Base-by-base conservation (phyloP, 2,797 vertebrate genomes). In the Myoxocephalus aenaeus region DNA sequence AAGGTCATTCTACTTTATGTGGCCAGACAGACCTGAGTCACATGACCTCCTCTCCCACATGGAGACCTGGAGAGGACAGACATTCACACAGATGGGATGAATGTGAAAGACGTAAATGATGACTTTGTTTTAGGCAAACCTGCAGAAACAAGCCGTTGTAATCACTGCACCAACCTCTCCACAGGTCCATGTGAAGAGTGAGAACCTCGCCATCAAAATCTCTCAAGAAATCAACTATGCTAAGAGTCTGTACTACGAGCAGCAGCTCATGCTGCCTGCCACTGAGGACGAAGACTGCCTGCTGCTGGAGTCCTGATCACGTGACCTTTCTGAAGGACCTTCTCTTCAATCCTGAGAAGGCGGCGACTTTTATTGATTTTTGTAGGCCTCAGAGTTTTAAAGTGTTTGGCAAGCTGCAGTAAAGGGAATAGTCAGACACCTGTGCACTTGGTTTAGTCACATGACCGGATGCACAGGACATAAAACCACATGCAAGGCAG, bases 151-250 rank as follows among this genome's bases (percentile, higher is more conserved):
- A 53, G 0, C 32, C 32, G 25, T 54, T 22, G 14, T 12, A 27
- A 27, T 27, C 53, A 29, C 25, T 27, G 27, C 14, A 3, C 13
- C 38, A 0, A 17, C 46, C 2, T 58, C 34, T 82, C 50, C 40
- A 11, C 89, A 99, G 98, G 98, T 99, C 65, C 96, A 98, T 0
- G 97, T 99, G 87, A 97, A 96, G 74, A 97, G 89, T 0, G 98
- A 99, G 93, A 95, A 88, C 77, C 96, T 99, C 0, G 98, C 98
- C 3, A 86, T 97, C 65, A 98, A 97, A 90, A 95, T 99, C 59
- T 99, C 97, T 51, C 98, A 99, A 92, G 97, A 99, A 93, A 96
- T 99, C 87, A 99, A 99, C 96, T 99, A 99, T 67, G 98, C 98
- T 90, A 99, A 99, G 94, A 99, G 98, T 91, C 96, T 99, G 79